Percentiles rank a stretch among this genome's conserved stretches.
phyloP scores from a whole-genome alignment of 2,113 vertebrate genomes.

The Saimiri boliviensis region DNA sequence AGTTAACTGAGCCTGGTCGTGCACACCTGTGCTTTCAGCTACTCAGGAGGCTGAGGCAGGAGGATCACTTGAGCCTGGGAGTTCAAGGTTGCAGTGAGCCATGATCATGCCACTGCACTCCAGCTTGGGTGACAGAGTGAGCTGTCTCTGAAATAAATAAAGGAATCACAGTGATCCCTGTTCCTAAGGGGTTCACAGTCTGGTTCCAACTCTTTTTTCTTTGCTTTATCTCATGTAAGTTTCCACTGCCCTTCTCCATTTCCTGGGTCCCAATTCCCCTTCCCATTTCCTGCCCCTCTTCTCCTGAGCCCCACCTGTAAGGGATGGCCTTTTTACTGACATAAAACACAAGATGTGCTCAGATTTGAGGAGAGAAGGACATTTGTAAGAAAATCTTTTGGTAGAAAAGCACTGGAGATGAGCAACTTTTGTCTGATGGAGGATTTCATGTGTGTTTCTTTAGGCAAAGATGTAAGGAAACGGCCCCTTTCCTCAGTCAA shows the following conservation, averaged over 20 bases:
- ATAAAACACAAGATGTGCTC: background rate
- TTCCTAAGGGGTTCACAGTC: background rate
- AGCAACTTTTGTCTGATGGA: background rate
- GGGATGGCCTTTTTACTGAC: background rate
- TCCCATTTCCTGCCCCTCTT: background rate
- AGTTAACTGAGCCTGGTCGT: too few species aligned
- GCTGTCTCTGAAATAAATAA: background rate
- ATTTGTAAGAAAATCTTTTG: background rate
- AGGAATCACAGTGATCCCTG: background rate
- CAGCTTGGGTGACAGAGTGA: too few species aligned
- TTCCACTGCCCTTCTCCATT: background rate
- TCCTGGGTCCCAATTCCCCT: background rate
- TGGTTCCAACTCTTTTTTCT: background rate
- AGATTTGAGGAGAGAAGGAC: background rate
- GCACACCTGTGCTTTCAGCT: too few species aligned
- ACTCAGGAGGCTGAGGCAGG: too few species aligned
- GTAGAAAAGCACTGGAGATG: background rate
- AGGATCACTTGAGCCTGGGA: too few species aligned
- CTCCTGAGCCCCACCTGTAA: background rate
- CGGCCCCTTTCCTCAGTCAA: background rate
- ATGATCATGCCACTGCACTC: too few species aligned
- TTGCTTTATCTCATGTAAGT: background rate
- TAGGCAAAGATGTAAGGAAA: constrained; percentile 42
- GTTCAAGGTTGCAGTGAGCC: too few species aligned
- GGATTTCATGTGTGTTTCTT: background rate